phyloP scores from a whole-genome alignment of 2,888 invertebrate genomes.

The Parnassius orleans region DNA sequence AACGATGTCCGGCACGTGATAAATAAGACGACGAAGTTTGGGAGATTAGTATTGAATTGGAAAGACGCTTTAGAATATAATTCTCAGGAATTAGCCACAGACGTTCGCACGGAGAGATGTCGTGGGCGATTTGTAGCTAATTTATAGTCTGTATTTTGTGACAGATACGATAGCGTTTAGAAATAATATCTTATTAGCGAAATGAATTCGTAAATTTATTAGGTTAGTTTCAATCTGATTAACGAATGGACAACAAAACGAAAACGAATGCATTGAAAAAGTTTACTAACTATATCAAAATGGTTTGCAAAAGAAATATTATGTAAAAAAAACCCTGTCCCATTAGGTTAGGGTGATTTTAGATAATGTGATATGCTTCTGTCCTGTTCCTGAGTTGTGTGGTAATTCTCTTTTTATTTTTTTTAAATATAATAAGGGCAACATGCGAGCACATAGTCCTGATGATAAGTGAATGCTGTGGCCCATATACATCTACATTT shows the following conservation, averaged over 20 bases:
- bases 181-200: slow-evolving; percentile 17
- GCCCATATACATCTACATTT: too few species aligned
- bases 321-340: too few species aligned
- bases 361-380: too few species aligned
- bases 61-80: neutral
- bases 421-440: too few species aligned
- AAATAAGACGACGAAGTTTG: slow-evolving; percentile 10
- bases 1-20: slow-evolving; percentile 11
- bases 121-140: slow-evolving; percentile 7
- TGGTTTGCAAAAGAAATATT: too few species aligned
- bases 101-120: neutral
- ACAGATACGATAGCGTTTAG: neutral
- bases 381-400: too few species aligned
- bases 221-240: slow-evolving; percentile 12
- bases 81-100: slow-evolving; percentile 5
- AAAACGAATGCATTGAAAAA: too few species aligned
- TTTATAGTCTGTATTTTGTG: slow-evolving; percentile 17
- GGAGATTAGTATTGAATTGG: neutral
- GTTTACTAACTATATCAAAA: too few species aligned
- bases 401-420: too few species aligned
- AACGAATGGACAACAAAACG: neutral
- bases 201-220: slow-evolving; percentile 13
- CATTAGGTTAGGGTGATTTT: too few species aligned
- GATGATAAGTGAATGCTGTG: too few species aligned
- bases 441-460: too few species aligned